Conservation (phyloP, 2,888 invertebrate genomes). For the Xylophagus ater region DNA sequence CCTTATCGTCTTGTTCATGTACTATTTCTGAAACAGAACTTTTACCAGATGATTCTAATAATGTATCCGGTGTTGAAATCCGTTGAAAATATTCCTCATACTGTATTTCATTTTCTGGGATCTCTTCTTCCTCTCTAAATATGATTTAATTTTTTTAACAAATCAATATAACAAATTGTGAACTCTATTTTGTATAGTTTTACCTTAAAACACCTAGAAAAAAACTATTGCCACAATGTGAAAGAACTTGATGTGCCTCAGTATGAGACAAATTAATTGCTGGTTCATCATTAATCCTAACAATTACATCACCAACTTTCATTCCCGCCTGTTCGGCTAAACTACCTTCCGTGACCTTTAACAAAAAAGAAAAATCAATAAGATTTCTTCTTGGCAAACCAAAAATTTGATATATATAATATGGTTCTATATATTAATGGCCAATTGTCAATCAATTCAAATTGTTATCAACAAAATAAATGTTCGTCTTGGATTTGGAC, state of each 20-base stretch:
- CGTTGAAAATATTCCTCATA: background rate
- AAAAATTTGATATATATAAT: too few relatives aligned
- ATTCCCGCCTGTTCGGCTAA: slow-evolving; percentile 75
- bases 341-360: slow-evolving; percentile 67
- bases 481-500: too few relatives aligned
- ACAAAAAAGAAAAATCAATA: slow-evolving; percentile 7
- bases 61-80: background rate
- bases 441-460: too few relatives aligned
- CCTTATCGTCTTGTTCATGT: background rate
- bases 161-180: background rate
- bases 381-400: too few relatives aligned
- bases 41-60: background rate
- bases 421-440: too few relatives aligned
- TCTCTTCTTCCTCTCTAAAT: slow-evolving; percentile 8
- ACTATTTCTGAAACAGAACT: slow-evolving; percentile 1
- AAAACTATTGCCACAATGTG: slow-evolving; percentile 59
- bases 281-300: slow-evolving; percentile 60
- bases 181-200: background rate
- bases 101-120: background rate
- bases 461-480: too few relatives aligned
- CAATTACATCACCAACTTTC: slow-evolving; percentile 71
- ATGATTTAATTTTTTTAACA: background rate
- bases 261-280: slow-evolving; percentile 61
- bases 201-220: slow-evolving; percentile 44
- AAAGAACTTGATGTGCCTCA: slow-evolving; percentile 63